Percentiles rank a stretch among this genome's conserved stretches.
Conservation (phyloP, 1,140 invertebrate genomes). For the Pygmarrhopalites habei region DNA sequence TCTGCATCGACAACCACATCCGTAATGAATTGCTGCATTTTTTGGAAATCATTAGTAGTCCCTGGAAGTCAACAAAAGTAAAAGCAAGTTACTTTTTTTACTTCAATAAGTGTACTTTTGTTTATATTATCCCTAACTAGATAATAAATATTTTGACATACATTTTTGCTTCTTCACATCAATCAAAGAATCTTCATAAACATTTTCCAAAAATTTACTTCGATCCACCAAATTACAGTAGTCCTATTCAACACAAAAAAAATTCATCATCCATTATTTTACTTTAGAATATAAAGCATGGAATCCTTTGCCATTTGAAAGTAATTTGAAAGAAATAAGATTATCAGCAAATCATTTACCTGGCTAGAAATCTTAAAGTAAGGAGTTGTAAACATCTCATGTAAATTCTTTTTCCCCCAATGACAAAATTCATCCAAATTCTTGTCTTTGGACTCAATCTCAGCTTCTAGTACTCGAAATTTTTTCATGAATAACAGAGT, state of each 20-base stretch:
- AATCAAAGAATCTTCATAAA: conserved; percentile 8
- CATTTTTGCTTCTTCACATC: conserved; percentile 27
- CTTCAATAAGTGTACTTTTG: neutral
- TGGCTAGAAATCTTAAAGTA: conserved; percentile 2
- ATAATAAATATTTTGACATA: neutral
- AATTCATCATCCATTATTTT: no score
- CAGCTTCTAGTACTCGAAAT: neutral
- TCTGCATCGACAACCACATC: conserved; percentile 3
- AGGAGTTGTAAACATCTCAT: neutral
- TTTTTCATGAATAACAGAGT: neutral
- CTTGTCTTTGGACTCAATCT: neutral
- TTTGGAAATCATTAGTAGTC: conserved; percentile 28
- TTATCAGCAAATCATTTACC: no score
- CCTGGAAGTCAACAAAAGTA: conserved; percentile 3
- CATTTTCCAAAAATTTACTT: neutral
- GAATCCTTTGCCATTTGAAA: no score
- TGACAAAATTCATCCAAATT: conserved; percentile 5
- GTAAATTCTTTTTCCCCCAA: neutral
- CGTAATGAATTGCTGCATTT: conserved; percentile 20
- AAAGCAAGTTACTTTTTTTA: neutral
- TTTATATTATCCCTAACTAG: neutral
- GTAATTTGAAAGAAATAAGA: no score
- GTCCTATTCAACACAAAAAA: neutral
- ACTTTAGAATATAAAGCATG: no score
- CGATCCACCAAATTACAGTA: neutral